Base-by-base conservation (phyloP, 2,888 invertebrate genomes). In the Nemotelus pantherinus region DNA sequence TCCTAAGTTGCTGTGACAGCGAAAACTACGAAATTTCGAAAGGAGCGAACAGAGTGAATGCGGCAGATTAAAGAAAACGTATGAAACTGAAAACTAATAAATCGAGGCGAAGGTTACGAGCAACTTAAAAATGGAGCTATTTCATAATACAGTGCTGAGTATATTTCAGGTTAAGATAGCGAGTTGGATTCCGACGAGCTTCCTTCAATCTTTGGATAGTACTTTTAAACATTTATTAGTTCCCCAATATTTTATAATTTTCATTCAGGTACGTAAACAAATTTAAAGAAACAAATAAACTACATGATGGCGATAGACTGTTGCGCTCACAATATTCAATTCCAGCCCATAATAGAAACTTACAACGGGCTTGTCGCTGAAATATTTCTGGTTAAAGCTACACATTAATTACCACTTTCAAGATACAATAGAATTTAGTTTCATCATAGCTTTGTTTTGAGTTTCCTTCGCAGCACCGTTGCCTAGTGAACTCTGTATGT, bases 1-100 rank as follows among this genome's bases (percentile, higher is more conserved):
- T 82, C 83, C 6, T 83, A 84, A 63, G 81, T 83, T 2, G 80
- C 82, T 3, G 78, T 7, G 68, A 6, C 3, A 48, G 44, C 9
- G 50, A 55, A 53, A 39, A 60, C 4, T 58, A 63, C 65, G 55
- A 67, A 6, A 9, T 9, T 47, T 48, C 48, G 7, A 53, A 41
- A 45, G 57, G 57, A 4, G 74, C 60, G 2, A 68, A 47, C 57
- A 77, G 70, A 25, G 48, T 48, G 65, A 53, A 43, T 48, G 72
- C 57, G 43, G 64, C 58, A 57, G 53, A 71, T 44, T 70, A 63
- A 70, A 3, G 25, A 5, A 68, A 60, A 55, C 70, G 64, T 5
- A 41, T 75, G 43, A 68, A 74, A 10, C 48, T 9, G 2, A 6
- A 64, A 9, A 55, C 64, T 44, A 57, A 63, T 9, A 65, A 39